Evolutionary conservation across 92 coral and sea anemone species (phyloP).

Genomic region (Scolanthus callimorphus): DNA sequence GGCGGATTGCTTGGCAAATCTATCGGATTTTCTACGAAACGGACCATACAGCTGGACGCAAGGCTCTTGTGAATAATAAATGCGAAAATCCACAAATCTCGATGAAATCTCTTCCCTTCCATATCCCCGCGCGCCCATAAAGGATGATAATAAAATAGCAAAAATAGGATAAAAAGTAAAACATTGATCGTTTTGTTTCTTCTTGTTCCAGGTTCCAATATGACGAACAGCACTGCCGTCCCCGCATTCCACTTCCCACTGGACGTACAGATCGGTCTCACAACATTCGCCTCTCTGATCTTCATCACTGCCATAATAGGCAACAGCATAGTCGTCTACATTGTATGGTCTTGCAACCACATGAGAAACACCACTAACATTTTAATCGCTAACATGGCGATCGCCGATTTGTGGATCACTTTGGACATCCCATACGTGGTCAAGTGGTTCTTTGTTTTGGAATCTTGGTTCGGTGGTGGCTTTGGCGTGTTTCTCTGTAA

Average conservation of each 20-base stretch:
- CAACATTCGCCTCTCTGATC: constrained; percentile 35
- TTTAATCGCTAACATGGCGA: constrained; percentile 69
- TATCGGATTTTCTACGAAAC: too few relatives aligned
- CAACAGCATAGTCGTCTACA: constrained; percentile 53
- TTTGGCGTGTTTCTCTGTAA: constrained; percentile 55
- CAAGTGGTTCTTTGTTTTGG: constrained; percentile 41
- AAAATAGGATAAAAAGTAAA: too few relatives aligned
- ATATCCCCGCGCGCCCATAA: too few relatives aligned
- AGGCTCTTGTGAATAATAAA: too few relatives aligned
- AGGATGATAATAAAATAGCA: too few relatives aligned
- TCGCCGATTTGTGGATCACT: constrained; percentile 66
- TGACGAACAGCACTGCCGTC: constrained; percentile 2
- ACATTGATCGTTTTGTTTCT: background rate
- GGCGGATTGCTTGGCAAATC: too few relatives aligned
- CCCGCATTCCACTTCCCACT: constrained; percentile 1
- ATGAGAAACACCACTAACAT: constrained; percentile 71
- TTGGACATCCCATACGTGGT: constrained; percentile 58
- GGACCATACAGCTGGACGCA: too few relatives aligned
- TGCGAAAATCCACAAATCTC: too few relatives aligned
- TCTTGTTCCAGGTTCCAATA: constrained; percentile 4
- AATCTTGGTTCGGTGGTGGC: constrained; percentile 58
- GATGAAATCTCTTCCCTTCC: too few relatives aligned
- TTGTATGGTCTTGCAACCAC: constrained; percentile 55
- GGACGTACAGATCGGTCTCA: constrained; percentile 50
- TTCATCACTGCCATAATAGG: constrained; percentile 51